A percentile compares a stretch with the other conserved stretches of the same genome.
These are phyloP conservation scores for Aldrovandia affinis DNA, from an alignment of 2,797 vertebrate genomes.

Conservation along the genomic window DNA sequence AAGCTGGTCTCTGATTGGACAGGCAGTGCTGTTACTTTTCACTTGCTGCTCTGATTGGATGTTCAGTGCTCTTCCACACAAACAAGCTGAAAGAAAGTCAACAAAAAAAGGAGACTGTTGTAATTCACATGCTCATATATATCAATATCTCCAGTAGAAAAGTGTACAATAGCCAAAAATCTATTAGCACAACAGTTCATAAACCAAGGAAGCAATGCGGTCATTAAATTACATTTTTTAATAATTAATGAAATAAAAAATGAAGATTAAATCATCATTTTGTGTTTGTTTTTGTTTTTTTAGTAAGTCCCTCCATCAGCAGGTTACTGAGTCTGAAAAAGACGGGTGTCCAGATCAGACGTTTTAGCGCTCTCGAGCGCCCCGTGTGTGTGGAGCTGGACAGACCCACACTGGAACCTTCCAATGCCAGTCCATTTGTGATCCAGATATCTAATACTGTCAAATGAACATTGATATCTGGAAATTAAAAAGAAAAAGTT, in stretches of 20 bases:
- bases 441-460: neutral
- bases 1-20: too few relatives aligned
- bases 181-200: too few relatives aligned
- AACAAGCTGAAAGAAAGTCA: neutral
- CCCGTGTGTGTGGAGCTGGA: neutral
- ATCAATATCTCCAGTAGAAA: neutral
- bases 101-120: neutral
- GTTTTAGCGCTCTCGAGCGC: neutral
- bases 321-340: neutral
- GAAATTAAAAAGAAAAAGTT: neutral
- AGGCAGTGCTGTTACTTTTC: neutral
- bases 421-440: neutral
- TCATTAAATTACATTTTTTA: too few relatives aligned
- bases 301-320: neutral
- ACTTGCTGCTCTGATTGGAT: neutral
- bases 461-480: neutral
- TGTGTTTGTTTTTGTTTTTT: neutral
- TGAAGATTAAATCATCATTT: neutral
- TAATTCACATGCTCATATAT: neutral
- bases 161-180: neutral
- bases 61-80: neutral
- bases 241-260: too few relatives aligned
- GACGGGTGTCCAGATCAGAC: too few relatives aligned
- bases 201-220: too few relatives aligned
- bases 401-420: neutral